Percentiles rank a stretch among this genome's conserved stretches.
phyloP scores from a whole-genome alignment of 2,113 vertebrate genomes.

The Poeciliopsis occidentalis region DNA sequence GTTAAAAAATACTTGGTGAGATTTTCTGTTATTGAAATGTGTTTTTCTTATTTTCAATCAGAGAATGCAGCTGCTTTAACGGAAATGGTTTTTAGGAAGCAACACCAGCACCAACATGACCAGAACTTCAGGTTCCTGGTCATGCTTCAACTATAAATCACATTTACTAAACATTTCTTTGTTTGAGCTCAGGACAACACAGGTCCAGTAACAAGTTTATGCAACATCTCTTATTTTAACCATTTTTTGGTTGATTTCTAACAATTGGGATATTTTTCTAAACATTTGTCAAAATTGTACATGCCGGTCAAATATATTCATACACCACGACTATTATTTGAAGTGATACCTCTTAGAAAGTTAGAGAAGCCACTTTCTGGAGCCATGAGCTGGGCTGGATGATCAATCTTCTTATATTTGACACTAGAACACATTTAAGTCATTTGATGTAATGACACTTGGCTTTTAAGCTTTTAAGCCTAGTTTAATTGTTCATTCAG shows the following conservation, averaged over 20 bases:
- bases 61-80: conserved; percentile 24
- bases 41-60: not conserved
- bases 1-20: too few relatives aligned
- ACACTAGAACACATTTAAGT: too few relatives aligned
- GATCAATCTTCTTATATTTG: too few relatives aligned
- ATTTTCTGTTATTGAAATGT: too few relatives aligned
- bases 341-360: not conserved
- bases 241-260: not conserved
- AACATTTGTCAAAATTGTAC: not conserved
- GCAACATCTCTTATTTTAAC: not conserved
- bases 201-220: not conserved
- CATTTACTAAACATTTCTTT: not conserved
- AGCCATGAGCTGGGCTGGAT: not conserved
- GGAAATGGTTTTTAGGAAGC: not conserved
- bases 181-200: not conserved
- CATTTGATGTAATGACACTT: too few relatives aligned
- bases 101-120: not conserved
- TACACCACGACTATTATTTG: not conserved
- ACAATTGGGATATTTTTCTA: not conserved
- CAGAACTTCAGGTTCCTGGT: not conserved
- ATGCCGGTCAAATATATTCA: too few relatives aligned
- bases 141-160: conserved; percentile 11
- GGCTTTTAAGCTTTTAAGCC: too few relatives aligned
- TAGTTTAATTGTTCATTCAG: not conserved
- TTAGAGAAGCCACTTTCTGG: not conserved